These are phyloP conservation scores for Euura saliciscinereae DNA, from an alignment of 1,140 invertebrate genomes.

Conservation along the genomic window DNA sequence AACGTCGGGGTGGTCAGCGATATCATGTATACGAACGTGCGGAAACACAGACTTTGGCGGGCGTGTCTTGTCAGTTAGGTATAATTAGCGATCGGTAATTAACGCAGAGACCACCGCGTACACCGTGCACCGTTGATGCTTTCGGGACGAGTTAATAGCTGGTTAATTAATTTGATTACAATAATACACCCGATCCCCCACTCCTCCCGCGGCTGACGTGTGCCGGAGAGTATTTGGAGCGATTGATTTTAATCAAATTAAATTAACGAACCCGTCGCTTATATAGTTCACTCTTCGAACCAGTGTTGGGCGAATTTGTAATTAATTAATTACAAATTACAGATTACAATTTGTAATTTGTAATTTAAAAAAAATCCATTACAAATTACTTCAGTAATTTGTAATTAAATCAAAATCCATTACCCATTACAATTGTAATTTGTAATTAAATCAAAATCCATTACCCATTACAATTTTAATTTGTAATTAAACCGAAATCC, in stretches of 20 bases:
- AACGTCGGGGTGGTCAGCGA: not conserved
- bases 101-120: not conserved
- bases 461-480: too few species aligned
- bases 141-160: not conserved
- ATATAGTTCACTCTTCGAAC: not conserved
- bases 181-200: not conserved
- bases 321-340: too few species aligned
- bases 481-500: too few species aligned
- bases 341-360: too few species aligned
- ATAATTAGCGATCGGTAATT: conserved; percentile 4
- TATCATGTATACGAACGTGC: not conserved
- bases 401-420: too few species aligned
- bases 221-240: not conserved
- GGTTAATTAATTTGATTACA: conserved; percentile 7
- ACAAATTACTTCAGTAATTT: too few species aligned
- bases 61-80: not conserved
- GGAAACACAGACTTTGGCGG: not conserved
- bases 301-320: too few species aligned
- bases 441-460: too few species aligned
- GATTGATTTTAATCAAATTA: conserved; percentile 6
- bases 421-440: too few species aligned
- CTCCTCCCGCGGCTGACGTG: not conserved
- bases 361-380: too few species aligned
- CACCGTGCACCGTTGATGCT: not conserved
- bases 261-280: not conserved